Percentiles rank a stretch among this genome's conserved stretches.
Conservation (phyloP, 2,797 vertebrate species). For the Eospalax fontanierii region DNA sequence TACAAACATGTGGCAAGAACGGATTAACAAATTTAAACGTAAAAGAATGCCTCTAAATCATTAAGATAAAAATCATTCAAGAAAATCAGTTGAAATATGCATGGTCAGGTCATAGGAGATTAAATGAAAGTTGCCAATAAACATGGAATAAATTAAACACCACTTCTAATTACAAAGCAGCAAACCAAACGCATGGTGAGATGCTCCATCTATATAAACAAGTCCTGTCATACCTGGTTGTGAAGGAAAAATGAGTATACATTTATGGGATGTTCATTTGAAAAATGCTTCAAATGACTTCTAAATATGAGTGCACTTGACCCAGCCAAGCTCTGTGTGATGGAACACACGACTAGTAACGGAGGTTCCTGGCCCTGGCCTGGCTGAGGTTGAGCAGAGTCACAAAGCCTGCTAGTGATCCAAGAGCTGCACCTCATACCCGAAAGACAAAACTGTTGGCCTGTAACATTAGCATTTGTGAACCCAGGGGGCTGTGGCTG, state of each 20-base stretch:
- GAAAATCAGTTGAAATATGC: not conserved
- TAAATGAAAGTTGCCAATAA: not conserved
- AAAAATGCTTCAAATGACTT: conserved; percentile 5
- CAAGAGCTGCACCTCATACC: not conserved
- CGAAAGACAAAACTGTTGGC: not conserved
- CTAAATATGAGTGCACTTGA: not conserved
- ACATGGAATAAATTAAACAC: not conserved
- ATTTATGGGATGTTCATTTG: not conserved
- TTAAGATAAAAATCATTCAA: not conserved
- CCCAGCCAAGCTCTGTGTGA: not conserved
- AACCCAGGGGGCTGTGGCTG: not conserved
- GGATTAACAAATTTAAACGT: not conserved
- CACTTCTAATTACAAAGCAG: not conserved
- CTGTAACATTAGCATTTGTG: not conserved
- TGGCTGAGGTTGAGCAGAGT: not conserved
- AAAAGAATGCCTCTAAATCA: conserved; percentile 2
- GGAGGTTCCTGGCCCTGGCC: not conserved
- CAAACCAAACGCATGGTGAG: conserved; percentile 5
- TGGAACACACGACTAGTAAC: not conserved
- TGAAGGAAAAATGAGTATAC: not conserved
- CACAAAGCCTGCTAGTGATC: not conserved
- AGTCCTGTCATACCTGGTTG: not conserved
- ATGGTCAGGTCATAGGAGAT: not conserved
- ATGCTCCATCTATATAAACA: not conserved
- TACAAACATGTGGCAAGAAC: conserved; percentile 2